Percentiles rank a stretch among this genome's conserved stretches.
phyloP scores from a whole-genome alignment of 2,888 invertebrate genomes.

The Neoaliturus tenellus region DNA sequence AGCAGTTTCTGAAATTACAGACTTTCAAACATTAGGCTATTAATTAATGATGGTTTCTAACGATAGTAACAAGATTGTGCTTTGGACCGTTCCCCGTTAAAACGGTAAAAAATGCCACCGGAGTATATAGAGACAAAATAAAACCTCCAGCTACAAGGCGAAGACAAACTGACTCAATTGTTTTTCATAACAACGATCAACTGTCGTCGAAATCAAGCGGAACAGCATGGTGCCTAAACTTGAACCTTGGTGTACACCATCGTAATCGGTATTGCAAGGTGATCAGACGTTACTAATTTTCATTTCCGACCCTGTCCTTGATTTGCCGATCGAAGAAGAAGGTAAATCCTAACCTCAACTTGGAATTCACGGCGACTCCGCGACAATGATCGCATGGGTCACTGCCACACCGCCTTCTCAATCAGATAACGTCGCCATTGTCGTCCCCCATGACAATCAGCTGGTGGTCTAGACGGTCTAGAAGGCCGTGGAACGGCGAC shows the following conservation, averaged over 20 bases:
- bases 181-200: no score
- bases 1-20: no score
- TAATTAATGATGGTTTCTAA: no score
- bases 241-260: slow-evolving; percentile 9
- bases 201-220: background rate
- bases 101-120: no score
- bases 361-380: slow-evolving; percentile 13
- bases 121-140: no score
- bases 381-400: background rate
- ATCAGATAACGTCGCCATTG: slow-evolving; percentile 26
- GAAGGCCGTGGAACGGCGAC: slow-evolving; percentile 10
- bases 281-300: slow-evolving; percentile 13
- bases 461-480: background rate
- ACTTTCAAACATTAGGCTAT: no score
- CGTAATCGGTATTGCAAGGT: slow-evolving; percentile 24
- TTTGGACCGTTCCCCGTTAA: no score
- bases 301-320: slow-evolving; percentile 3
- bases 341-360: slow-evolving; percentile 24
- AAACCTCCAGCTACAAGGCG: no score
- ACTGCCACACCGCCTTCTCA: slow-evolving; percentile 10
- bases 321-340: background rate
- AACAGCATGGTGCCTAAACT: background rate
- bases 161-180: no score
- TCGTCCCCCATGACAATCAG: slow-evolving; percentile 18
- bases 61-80: no score